Base-by-base conservation (phyloP, 2,888 invertebrate genomes). In the Heliothis peltigera region DNA sequence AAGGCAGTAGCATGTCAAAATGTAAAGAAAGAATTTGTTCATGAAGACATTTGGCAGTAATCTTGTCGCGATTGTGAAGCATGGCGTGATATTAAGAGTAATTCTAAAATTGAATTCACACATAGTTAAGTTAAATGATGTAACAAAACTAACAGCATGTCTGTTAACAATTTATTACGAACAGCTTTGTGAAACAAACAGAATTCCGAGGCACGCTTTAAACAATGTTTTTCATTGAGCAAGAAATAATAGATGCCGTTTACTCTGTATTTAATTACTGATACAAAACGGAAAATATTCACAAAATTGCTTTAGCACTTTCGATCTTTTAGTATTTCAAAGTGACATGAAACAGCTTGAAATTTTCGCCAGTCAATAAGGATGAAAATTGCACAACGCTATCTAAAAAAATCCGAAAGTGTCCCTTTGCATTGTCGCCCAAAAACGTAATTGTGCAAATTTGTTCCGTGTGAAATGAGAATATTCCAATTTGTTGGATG, bases 401-500 rank as follows among this genome's bases (percentile, higher is more conserved):
- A 21, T 1, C 18, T 4, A 32, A 47, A 49, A 58, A 42, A 25
- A 58, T 49, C 15, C n/a, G n/a, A n/a, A 47, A 54, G 39, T 15
- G 21, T 18, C 25, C 19, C 44, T 49, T 48, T 43, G 64, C 75
- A 64, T 62, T 56, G 21, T 49, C 42, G 51, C 43, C 51, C 53
- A 65, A 61, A 74, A 77, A 44, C 39, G 54, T 69, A 66, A 72
- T 72, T 62, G 59, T 53, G 53, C 67, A 55, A 78, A 76, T 75
- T 72, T 60, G 59, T 62, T 60, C 47, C 19, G 56, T 60, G 28
- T 59, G 49, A 52, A 71, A 79, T 77, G 68, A 67, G 66, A 67
- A 69, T 75, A 76, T 78, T 75, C 71, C 77, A 77, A 77, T 79
- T 79, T 77, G 67, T 77, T 75, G 63, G 54, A 54, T 61, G 70